Evolutionary conservation across 30 jellyfish, hydroid and myxozoan species (phyloP), one percentile per base, ranked within the genome.

Genomic region (Aurelia coerulea): DNA sequence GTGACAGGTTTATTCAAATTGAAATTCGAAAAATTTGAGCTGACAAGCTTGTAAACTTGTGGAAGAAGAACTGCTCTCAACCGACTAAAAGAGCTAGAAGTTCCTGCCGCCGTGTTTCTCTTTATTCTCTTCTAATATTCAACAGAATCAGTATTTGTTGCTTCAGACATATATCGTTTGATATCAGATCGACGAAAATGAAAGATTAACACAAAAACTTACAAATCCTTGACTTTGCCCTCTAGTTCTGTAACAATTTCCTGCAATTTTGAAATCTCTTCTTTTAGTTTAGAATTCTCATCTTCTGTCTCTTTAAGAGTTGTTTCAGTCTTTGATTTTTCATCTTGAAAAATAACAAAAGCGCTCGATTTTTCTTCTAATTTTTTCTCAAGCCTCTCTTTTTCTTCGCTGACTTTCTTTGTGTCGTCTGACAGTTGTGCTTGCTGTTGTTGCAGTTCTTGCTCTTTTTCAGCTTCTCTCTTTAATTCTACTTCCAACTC

Each of bases 201-300:
- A 37, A 37, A 37, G 4, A 37, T 37, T 37, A 1, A 37, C 2
- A 37, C 46, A 37, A 13, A 46, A 35, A 89, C 97, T 89, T 65
- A 89, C 97, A 89, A 41, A 41, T 89, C 97, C 60, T 89, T 81
- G 50, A 89, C 16, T 42, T 65, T 72, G 67, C 37, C 53, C 53
- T 90, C 86, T 59, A 90, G 85, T 68, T 74, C 89, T 60, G 67
- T 50, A 31, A 90, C 73, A 3, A 34, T n/a, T 31, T 62, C 69
- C 34, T 82, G 70, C 60, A 82, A 49, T 29, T 62, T 85, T 46
- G 67, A 58, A 31, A 90, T 78, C n/a, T 39, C 23, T 16, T 62
- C 69, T 59, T 82, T 77, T 32, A 82, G 60, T 39, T 62, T 85
- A 10, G 62, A 18, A 66, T 70, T 73, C 54, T 88, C 94, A 16